These are phyloP conservation scores for Cactoblastis cactorum DNA, from an alignment of 2,888 invertebrate genomes.

Conservation along the genomic window DNA sequence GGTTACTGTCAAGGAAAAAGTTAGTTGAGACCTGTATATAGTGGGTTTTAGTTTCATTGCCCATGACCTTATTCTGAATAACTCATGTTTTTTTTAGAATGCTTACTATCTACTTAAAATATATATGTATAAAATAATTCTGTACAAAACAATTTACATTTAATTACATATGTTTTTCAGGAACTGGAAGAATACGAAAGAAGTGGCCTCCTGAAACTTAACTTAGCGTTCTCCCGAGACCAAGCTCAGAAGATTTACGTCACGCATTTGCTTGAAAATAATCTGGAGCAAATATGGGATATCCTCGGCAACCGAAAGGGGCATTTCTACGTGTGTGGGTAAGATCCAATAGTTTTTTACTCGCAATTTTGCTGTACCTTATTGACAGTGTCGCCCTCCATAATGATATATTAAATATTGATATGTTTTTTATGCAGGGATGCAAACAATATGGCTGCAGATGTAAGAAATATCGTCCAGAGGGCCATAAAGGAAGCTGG, in stretches of 20 bases:
- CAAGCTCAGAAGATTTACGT: slow-evolving; percentile 93
- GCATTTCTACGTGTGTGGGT: slow-evolving; percentile 98
- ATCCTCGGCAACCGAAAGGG: slow-evolving; percentile 94
- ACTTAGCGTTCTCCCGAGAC: slow-evolving; percentile 94
- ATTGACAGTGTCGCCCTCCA: too few species aligned
- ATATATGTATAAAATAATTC: neutral
- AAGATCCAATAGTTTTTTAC: slow-evolving; percentile 39
- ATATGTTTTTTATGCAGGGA: slow-evolving; percentile 82
- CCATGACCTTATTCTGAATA: too few species aligned
- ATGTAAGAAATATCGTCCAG: slow-evolving; percentile 94
- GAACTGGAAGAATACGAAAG: slow-evolving; percentile 90
- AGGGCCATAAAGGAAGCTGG: slow-evolving; percentile 92
- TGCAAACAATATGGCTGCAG: slow-evolving; percentile 98
- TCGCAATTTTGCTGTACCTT: neutral
- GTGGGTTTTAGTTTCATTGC: too few species aligned
- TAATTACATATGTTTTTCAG: slow-evolving; percentile 36
- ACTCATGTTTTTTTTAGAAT: too few species aligned
- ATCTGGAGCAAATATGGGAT: slow-evolving; percentile 93
- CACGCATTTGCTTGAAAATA: slow-evolving; percentile 91
- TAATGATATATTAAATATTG: neutral
- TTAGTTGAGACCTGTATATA: too few species aligned
- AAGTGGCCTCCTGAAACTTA: slow-evolving; percentile 86
- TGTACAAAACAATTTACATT: too few species aligned
- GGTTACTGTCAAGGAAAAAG: neutral
- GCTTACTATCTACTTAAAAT: too few species aligned